Evolutionary conservation across 2,797 vertebrate species (phyloP).

Genomic region (Sciurus carolinensis): DNA sequence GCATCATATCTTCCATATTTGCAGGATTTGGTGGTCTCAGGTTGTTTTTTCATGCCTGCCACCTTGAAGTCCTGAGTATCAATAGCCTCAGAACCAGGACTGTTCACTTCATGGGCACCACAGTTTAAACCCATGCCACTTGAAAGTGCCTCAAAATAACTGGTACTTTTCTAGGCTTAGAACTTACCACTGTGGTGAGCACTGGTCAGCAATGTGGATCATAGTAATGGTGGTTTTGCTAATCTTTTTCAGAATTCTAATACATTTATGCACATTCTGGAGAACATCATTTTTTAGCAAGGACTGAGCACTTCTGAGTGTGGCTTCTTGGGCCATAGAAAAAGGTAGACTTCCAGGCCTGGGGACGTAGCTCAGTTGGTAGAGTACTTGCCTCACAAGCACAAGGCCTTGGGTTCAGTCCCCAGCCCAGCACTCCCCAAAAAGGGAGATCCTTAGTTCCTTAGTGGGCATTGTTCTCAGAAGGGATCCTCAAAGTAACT

Average conservation of each 20-base stretch:
- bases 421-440: too few species aligned
- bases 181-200: background rate
- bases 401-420: too few species aligned
- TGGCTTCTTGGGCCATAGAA: background rate
- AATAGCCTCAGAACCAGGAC: background rate
- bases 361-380: too few species aligned
- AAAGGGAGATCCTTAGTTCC: too few species aligned
- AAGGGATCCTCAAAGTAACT: too few species aligned
- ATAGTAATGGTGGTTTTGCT: background rate
- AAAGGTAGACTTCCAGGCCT: background rate
- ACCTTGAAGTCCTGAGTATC: background rate
- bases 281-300: background rate
- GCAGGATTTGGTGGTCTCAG: background rate
- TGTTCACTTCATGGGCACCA: background rate
- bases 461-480: too few species aligned
- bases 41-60: background rate
- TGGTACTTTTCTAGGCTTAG: background rate
- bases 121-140: background rate
- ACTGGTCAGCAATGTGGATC: background rate
- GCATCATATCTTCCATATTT: background rate
- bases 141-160: background rate
- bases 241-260: constrained; percentile 9
- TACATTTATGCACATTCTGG: background rate
- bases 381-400: too few species aligned
- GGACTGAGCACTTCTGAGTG: background rate